Evolutionary conservation across 2,113 vertebrate species (phyloP), one percentile per base, ranked within the genome.

Genomic region (Perccottus glenii): DNA sequence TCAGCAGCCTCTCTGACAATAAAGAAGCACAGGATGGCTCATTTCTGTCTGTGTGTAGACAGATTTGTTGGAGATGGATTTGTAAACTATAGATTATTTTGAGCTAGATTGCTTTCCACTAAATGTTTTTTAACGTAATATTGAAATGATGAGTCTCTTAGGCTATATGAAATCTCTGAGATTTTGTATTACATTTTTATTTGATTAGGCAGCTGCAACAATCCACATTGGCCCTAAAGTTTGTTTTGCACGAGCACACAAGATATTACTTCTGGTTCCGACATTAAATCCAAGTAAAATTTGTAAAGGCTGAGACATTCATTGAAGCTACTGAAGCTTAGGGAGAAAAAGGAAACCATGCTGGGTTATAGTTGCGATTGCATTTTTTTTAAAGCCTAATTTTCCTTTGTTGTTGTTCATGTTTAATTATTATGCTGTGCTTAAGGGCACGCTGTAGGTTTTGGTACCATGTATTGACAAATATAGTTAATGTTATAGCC

Each of bases 151-250:
- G 80, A 85, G 75, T 80, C 67, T 82, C 67, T 67, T 61, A 73
- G 76, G 80, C 82, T 75, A 58, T 78, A 60, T 46, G 51, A 43
- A 62, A 64, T 73, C 59, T 12, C 47, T 42, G 57, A 66, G 68
- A 72, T 76, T 77, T 70, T 59, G 64, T 76, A 76, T 78, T 75
- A 69, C 51, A 64, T 77, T 87, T 85, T 75, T 77, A 87, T 87
- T 84, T 85, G 65, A 86, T 87, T 84, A 84, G 47, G 61, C 69
- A 65, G 76, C 76, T 70, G 48, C 78, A 85, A 81, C 61, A 87
- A 70, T 86, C 63, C 73, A 71, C 63, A 60, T 51, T 52, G 72
- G 85, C 73, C 78, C 82, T 81, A 53, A 46, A 72, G 71, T 81
- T 83, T 82, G 67, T 80, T 83, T 79, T 79, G 61, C 58, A 12